Evolutionary conservation across 2,888 invertebrate species (phyloP), one percentile per base, ranked within the genome.

Genomic region (Quadriops clusia): DNA sequence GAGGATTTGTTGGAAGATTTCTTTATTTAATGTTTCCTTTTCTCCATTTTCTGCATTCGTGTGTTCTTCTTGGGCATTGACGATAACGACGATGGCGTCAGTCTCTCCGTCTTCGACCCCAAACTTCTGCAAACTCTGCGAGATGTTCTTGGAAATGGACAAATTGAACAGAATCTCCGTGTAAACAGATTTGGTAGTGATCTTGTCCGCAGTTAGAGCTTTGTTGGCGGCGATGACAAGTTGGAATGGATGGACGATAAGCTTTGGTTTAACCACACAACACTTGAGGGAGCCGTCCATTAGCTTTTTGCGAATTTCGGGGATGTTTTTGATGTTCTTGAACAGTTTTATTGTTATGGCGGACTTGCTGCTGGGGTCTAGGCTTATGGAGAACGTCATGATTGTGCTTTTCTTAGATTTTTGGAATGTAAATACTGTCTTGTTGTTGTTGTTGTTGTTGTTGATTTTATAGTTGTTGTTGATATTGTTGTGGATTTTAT

Each of bases 101-200:
- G 46, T 57, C 32, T 67, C 65, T 2, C 52, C 51, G 30, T 67
- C 67, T 24, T 58, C 53, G 10, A 75, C 65, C 2, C 80, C 78
- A 57, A 80, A 81, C 36, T 64, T 73, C 28, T 53, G 61, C 27
- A 83, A 59, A 37, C 81, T 77, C 40, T 73, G 71, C 3, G 73
- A 66, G 39, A 82, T 82, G 44, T 77, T 79, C 47, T 72, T 77
- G 1, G 77, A 70, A 2, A 71, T 54, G 0, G 79, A 79, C 34
- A 82, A 58, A 52, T 75, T 76, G 49, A 67, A 81, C 10, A 82
- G 49, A 26, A 79, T 65, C 57, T 82, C 81, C 0, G 76, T 68
- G 47, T 63, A 72, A 1, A 79, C 46, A 5, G 65, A 68, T 45
- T 67, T 70, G 1, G 81, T 81, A 1, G 69, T 68, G 50, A 75